Evolutionary conservation across 2,797 vertebrate species (phyloP), one percentile per base, ranked within the genome.

Genomic region (Cynodonichthys magdalenae): DNA sequence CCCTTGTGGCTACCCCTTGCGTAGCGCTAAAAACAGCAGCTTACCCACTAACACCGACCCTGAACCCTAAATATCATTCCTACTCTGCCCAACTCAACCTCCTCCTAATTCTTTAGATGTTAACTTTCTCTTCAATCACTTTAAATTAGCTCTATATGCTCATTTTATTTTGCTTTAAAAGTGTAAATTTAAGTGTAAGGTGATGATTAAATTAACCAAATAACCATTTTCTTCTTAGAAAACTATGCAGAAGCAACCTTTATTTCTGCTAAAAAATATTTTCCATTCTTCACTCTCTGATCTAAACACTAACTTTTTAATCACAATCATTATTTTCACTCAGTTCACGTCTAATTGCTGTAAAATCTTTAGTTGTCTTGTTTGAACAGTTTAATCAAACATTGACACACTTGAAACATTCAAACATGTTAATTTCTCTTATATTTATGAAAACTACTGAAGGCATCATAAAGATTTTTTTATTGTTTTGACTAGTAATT

Each of bases 1-100:
- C 91, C 87, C 93, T 94, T 94, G 93, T 94, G 93, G 89, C 92
- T 80, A 74, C 89, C 71, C 77, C 86, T 71, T 80, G 86, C 86
- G 53, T 56, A 49, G 52, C 53, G 6, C 66, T 47, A 17, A 24
- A 9, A 58, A 56, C 60, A 61, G 17, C 84, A 48, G 61, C 74
- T 91, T 89, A 86, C 89, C 84, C 83, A 92, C 92, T 95, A 94
- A 94, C 92, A 83, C 81, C 74, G 80, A 82, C 77, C 73, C 46
- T 79, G 36, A 28, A 71, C 59, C 69, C 79, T 86, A 80, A 74
- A 74, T 53, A 42, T 72, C 69, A 56, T 56, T 80, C 76, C 79
- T 61, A 60, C 50, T 78, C 34, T 57, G 6, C 60, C 74, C 70
- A 69, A 59, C 71, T n/a, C 66, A 71, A 59, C 51, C 53, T n/a